A percentile compares a stretch with the other conserved stretches of the same genome.
Evolutionary conservation across 2,888 invertebrate genomes (phyloP).

Genomic region (Lasioglossum zephyrum): DNA sequence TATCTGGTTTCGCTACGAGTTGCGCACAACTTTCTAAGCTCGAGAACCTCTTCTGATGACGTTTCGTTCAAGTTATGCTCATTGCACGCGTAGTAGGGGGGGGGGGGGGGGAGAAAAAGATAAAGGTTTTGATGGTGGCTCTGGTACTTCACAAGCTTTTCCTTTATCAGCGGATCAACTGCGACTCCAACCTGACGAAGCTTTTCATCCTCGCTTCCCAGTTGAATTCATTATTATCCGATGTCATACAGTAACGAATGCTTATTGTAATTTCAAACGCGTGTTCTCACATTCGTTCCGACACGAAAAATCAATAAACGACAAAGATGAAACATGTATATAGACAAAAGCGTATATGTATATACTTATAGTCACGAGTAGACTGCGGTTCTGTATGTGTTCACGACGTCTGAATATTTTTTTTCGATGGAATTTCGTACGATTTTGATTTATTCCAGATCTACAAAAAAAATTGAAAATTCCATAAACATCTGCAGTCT

Average conservation of each 20-base stretch:
- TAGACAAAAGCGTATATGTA: neutral
- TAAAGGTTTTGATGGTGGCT: slow-evolving; percentile 39
- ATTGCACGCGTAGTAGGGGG: slow-evolving; percentile 26
- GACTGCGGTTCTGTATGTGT: too few species aligned
- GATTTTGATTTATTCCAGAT: too few species aligned
- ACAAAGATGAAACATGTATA: neutral
- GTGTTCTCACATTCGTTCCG: neutral
- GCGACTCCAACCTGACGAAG: neutral
- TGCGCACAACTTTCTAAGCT: slow-evolving; percentile 80
- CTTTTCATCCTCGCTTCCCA: neutral
- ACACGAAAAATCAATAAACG: neutral
- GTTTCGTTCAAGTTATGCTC: slow-evolving; percentile 70
- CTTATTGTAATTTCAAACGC: neutral
- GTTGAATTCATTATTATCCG: neutral
- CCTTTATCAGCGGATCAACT: slow-evolving; percentile 29
- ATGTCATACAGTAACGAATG: neutral
- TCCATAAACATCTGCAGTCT: too few species aligned
- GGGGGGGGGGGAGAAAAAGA: slow-evolving; percentile 38
- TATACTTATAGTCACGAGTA: neutral
- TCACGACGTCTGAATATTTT: too few species aligned
- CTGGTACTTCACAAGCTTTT: slow-evolving; percentile 20
- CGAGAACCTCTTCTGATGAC: slow-evolving; percentile 69
- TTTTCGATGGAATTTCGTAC: too few species aligned
- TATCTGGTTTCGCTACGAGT: slow-evolving; percentile 72
- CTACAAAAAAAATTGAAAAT: too few species aligned